Evolutionary conservation across 2,797 vertebrate species (phyloP).

Genomic region (Danio choprae): DNA sequence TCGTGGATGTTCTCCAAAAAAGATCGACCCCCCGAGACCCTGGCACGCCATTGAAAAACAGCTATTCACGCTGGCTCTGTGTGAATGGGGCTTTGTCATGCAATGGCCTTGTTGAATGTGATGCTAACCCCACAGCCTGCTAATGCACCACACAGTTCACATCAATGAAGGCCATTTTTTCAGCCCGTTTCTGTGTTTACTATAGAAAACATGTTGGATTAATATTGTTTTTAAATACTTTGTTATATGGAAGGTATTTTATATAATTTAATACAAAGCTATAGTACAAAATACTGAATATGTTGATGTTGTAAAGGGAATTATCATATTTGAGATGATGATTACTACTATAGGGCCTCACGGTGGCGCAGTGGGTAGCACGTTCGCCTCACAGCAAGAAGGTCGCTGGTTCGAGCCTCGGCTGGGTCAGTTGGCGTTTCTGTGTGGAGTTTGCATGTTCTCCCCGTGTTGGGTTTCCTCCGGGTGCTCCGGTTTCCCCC

Average conservation of each 20-base stretch:
- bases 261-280: not conserved
- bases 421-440: too few species aligned
- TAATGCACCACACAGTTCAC: slow-evolving; percentile 68
- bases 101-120: slow-evolving; percentile 71
- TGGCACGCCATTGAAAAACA: slow-evolving; percentile 75
- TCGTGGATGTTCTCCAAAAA: slow-evolving; percentile 70
- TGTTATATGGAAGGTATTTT: not conserved
- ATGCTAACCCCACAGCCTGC: slow-evolving; percentile 68
- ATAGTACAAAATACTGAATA: too few species aligned
- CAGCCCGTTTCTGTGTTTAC: slow-evolving; percentile 1
- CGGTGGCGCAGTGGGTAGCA: too few species aligned
- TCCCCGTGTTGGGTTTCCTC: too few species aligned
- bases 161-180: slow-evolving; percentile 55
- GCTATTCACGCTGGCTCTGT: slow-evolving; percentile 71
- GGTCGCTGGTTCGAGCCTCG: too few species aligned
- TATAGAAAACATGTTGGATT: slow-evolving; percentile 26
- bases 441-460: too few species aligned
- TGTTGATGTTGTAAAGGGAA: not conserved
- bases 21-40: slow-evolving; percentile 60
- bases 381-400: too few species aligned
- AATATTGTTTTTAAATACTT: slow-evolving; percentile 34
- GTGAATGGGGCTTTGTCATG: slow-evolving; percentile 81
- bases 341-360: not conserved
- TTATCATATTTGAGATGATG: not conserved
- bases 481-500: too few species aligned